Percentiles rank a stretch among this genome's conserved stretches.
These are phyloP conservation scores for Microcebus jonahi DNA, from an alignment of 2,113 vertebrate genomes.

Conservation along the genomic window DNA sequence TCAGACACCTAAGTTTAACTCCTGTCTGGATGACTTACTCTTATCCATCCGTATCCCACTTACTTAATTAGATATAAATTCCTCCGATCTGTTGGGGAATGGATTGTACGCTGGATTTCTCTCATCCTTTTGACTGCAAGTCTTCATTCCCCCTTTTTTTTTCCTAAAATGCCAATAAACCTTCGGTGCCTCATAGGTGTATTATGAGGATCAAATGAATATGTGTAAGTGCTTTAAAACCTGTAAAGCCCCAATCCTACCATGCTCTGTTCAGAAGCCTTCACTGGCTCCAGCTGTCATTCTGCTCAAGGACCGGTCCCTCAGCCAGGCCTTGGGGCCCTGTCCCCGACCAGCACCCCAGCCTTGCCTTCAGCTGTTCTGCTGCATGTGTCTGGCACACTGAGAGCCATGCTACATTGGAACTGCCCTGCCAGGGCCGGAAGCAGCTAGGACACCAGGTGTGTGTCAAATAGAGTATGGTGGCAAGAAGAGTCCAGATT, in stretches of 20 bases:
- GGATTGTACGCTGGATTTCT: neutral
- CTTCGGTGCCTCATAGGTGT: neutral
- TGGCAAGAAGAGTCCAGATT: neutral
- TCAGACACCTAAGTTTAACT: neutral
- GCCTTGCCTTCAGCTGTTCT: neutral
- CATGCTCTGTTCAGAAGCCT: neutral
- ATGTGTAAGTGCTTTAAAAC: neutral
- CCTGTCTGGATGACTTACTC: neutral
- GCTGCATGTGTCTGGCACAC: neutral
- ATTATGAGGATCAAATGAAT: neutral
- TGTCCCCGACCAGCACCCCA: too few species aligned
- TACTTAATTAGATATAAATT: neutral
- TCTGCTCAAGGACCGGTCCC: neutral
- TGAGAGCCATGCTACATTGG: neutral
- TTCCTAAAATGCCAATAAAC: neutral
- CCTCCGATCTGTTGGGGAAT: neutral
- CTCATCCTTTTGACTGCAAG: neutral
- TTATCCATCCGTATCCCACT: neutral
- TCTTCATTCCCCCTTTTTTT: neutral
- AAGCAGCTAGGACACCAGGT: neutral
- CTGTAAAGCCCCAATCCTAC: neutral
- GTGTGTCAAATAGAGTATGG: neutral
- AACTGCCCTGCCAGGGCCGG: too few species aligned
- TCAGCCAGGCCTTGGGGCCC: neutral
- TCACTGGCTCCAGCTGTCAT: neutral